These are phyloP conservation scores for Cryptoprocta ferox DNA, from an alignment of 2,797 vertebrate species.

Conservation along the genomic window DNA sequence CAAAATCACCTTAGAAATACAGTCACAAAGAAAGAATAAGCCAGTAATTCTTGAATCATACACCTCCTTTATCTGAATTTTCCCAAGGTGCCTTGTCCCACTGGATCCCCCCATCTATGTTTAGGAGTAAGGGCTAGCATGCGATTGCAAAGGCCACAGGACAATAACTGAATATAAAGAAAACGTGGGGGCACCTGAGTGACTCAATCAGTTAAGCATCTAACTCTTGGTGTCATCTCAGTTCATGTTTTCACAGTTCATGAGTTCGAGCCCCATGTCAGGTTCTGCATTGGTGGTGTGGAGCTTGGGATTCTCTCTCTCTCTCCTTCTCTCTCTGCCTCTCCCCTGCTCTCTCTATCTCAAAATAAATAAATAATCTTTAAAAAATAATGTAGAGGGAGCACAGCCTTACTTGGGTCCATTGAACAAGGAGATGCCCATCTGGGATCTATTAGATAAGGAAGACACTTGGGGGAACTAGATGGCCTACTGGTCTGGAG, in stretches of 20 bases:
- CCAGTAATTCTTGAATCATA: neutral
- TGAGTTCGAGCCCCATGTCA: too few species aligned
- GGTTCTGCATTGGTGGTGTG: too few species aligned
- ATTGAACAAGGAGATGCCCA: neutral
- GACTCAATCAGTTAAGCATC: too few species aligned
- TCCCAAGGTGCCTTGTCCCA: neutral
- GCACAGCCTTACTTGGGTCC: neutral
- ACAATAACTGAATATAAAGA: neutral
- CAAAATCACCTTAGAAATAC: neutral
- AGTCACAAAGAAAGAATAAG: neutral
- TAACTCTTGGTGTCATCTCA: too few species aligned
- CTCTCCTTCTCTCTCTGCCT: too few species aligned
- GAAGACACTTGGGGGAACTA: neutral
- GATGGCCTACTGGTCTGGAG: neutral
- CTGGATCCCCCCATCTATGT: neutral
- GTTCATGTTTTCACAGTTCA: too few species aligned
- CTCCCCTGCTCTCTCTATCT: too few species aligned
- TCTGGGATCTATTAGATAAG: neutral
- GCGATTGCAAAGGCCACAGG: neutral
- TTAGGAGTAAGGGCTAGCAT: neutral
- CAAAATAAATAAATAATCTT: too few species aligned
- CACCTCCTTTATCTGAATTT: neutral
- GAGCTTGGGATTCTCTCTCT: too few species aligned
- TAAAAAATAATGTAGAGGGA: neutral
- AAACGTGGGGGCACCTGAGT: neutral